phyloP scores from a whole-genome alignment of 2,797 vertebrate genomes.

The Sebastes hubbsi region DNA sequence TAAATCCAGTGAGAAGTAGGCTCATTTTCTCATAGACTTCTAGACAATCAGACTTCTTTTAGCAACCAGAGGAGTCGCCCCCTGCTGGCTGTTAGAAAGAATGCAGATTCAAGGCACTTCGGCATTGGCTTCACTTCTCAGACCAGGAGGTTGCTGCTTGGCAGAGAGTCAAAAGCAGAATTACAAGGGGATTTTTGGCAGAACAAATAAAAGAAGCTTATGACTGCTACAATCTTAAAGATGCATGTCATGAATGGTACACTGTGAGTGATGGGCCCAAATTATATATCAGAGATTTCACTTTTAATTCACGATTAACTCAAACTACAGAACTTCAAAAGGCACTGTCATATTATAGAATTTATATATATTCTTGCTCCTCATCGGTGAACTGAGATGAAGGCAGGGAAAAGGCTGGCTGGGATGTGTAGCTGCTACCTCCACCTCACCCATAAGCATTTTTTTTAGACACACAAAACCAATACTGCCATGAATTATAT shows the following conservation, averaged over 20 bases:
- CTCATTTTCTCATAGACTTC: too few species aligned
- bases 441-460: neutral
- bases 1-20: too few species aligned
- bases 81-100: too few species aligned
- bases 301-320: neutral
- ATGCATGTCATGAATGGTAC: neutral
- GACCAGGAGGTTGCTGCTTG: too few species aligned
- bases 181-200: too few species aligned
- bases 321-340: neutral
- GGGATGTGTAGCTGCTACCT: conserved; percentile 1
- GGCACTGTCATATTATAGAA: neutral
- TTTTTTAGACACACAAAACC: conserved; percentile 16
- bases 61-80: too few species aligned
- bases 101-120: too few species aligned
- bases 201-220: neutral
- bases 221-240: neutral
- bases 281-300: neutral
- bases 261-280: neutral
- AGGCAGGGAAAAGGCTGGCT: neutral
- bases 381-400: neutral
- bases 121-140: too few species aligned
- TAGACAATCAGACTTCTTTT: too few species aligned
- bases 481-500: conserved; percentile 35
- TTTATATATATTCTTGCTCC: neutral
- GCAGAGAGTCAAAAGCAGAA: neutral